Base-by-base conservation (phyloP, 37 sponge, comb jelly and placozoan species). In the Spongilla lacustris region DNA sequence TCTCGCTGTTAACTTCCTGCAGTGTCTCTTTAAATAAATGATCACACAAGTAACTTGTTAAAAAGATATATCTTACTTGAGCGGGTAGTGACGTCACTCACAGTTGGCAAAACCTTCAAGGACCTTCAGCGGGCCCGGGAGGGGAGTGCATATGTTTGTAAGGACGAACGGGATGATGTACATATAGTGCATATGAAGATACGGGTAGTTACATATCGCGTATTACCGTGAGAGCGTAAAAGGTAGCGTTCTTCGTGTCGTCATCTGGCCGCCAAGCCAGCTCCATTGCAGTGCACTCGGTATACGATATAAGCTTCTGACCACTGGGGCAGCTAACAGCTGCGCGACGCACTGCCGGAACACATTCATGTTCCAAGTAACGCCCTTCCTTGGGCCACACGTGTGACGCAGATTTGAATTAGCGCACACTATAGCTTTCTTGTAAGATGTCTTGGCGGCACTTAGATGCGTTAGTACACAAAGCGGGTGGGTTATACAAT, bases 1-100 rank as follows among this genome's bases (percentile, higher is more conserved):
- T 83, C 36, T 93, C 94, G 8, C 76, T 34, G 30, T 90, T 93
- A 31, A 93, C 88, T 71, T 77, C 75, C 23, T 87, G 74, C 28
- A 93, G 70, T 27, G 58, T 68, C 21, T 79, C 88, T 89, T 58
- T 21, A 50, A 26, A 31, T n/a, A 11, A 69, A 27, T 74, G 14
- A 46, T 8, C 46, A 8, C 8, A 58, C 58, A 58, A 41, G 3
- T 17, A 58, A 1, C 19, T 58, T 17, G 14, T 58, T 17, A 58
- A 58, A 58, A 58, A 19, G 21, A 58, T 19, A 32, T 24, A 3
- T 74, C 32, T 74, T 31, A 36, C 58, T 58, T 58, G 58, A 6
- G 4, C 58, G 58, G 19, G 12, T 58, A 58, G 58, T 58, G 58
- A 58, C 58, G 58, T 58, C 58, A 58, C 58, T 58, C 19, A 58